Evolutionary conservation across 1,140 invertebrate genomes (phyloP).

Genomic region (Conus ventricosus): DNA sequence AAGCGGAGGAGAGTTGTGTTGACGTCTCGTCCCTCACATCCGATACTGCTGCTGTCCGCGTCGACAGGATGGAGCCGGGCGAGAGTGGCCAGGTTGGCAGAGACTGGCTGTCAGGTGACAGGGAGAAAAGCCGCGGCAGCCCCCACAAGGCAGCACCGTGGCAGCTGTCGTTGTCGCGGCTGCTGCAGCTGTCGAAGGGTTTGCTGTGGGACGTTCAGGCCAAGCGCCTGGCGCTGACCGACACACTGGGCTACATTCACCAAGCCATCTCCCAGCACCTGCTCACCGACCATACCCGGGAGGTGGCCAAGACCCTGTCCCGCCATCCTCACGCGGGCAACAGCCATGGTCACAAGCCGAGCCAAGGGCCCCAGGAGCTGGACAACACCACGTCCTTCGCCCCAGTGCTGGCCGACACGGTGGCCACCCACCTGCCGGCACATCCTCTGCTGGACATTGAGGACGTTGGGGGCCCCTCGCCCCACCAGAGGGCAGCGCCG

Average conservation of each 20-base stretch:
- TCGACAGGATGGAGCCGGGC: too few species aligned
- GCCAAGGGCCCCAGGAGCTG: neutral
- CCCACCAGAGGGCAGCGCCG: neutral
- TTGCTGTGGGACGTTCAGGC: constrained; percentile 68
- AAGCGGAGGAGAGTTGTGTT: neutral
- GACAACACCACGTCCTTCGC: constrained; percentile 2
- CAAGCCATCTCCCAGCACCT: constrained; percentile 68
- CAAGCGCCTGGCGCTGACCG: constrained; percentile 64
- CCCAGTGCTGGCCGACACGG: constrained; percentile 9
- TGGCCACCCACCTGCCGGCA: constrained; percentile 31
- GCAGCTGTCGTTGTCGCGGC: constrained; percentile 45
- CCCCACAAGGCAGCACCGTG: neutral
- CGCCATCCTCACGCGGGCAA: neutral
- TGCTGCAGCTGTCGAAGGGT: constrained; percentile 60
- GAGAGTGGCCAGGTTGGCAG: neutral
- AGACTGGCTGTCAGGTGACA: neutral
- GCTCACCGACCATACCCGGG: constrained; percentile 55
- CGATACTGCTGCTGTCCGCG: too few species aligned
- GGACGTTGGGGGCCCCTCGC: neutral
- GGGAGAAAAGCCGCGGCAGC: neutral
- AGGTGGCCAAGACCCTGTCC: constrained; percentile 8
- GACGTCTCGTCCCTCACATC: neutral
- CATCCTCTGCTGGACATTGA: constrained; percentile 19
- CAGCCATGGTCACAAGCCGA: neutral
- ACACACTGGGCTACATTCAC: constrained; percentile 68